Conservation (phyloP, 2,113 vertebrate genomes). For the Nestor notabilis region DNA sequence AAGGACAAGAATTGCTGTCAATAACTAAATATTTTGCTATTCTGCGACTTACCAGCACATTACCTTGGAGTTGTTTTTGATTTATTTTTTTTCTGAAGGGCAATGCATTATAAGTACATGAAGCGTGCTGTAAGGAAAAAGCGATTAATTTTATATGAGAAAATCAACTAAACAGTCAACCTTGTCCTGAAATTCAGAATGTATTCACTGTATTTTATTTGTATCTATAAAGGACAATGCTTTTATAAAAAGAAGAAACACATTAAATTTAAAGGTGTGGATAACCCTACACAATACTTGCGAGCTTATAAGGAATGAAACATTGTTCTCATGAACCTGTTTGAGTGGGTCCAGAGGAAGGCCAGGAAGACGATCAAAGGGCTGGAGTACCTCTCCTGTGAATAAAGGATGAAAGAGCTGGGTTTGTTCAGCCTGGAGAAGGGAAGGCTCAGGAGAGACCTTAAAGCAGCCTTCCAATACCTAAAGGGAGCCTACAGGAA, state of each 20-base stretch:
- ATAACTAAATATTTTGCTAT: constrained; percentile 30
- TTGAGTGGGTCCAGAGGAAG: background rate
- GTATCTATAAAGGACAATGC: background rate
- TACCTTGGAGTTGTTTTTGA: background rate
- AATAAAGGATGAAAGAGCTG: background rate
- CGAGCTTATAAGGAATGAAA: background rate
- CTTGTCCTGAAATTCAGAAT: background rate
- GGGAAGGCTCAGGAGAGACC: background rate
- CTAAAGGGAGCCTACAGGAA: background rate
- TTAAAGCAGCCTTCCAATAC: background rate
- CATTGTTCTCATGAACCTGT: background rate
- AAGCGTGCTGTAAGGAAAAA: background rate
- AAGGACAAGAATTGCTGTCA: constrained; percentile 2
- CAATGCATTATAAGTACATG: background rate
- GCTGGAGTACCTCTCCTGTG: background rate
- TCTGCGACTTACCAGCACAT: background rate
- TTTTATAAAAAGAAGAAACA: background rate
- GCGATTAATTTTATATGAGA: background rate
- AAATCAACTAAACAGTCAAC: background rate
- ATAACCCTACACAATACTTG: background rate
- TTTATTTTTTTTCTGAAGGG: background rate
- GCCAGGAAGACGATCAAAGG: background rate
- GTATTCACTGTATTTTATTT: background rate
- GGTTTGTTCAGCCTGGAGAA: background rate
- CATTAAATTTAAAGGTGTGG: background rate